phyloP scores from a whole-genome alignment of 2,797 vertebrate species.

The Acestrorhynchus altus region DNA sequence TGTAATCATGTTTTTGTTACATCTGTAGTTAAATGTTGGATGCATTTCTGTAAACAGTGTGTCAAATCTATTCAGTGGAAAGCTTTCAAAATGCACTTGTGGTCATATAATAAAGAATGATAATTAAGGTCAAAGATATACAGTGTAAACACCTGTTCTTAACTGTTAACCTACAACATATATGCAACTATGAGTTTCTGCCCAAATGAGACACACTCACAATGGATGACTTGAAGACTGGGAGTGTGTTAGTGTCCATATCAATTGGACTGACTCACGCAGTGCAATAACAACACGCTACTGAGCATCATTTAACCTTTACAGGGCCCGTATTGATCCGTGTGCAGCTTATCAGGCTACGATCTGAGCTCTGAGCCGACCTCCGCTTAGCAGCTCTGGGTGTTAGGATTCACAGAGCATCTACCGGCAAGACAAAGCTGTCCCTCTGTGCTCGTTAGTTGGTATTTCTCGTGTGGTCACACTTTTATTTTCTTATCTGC shows the following conservation, averaged over 20 bases:
- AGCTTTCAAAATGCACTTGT: neutral
- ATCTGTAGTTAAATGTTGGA: no score
- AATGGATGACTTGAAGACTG: neutral
- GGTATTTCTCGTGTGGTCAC: conserved; percentile 33
- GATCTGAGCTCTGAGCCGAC: conserved; percentile 73
- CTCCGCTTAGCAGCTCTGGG: conserved; percentile 68
- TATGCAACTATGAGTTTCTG: neutral
- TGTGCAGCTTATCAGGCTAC: conserved; percentile 75
- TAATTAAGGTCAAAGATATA: neutral
- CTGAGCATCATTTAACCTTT: conserved; percentile 88
- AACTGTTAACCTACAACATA: no score
- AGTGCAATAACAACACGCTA: conserved; percentile 78
- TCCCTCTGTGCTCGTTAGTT: conserved; percentile 51
- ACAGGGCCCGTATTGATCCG: conserved; percentile 84
- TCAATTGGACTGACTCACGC: conserved; percentile 74
- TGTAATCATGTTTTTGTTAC: no score
- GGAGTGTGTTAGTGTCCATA: conserved; percentile 69
- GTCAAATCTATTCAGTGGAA: neutral
- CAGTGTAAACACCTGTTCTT: neutral
- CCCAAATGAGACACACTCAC: neutral
- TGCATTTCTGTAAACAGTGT: neutral
- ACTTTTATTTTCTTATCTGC: conserved; percentile 65
- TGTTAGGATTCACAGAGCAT: conserved; percentile 68
- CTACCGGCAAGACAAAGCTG: conserved; percentile 75
- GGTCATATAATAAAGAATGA: neutral